A percentile compares a stretch with the other conserved stretches of the same genome.
These are phyloP conservation scores for Paradoxurus hermaphroditus DNA, from an alignment of 2,113 vertebrate species.

Conservation along the genomic window DNA sequence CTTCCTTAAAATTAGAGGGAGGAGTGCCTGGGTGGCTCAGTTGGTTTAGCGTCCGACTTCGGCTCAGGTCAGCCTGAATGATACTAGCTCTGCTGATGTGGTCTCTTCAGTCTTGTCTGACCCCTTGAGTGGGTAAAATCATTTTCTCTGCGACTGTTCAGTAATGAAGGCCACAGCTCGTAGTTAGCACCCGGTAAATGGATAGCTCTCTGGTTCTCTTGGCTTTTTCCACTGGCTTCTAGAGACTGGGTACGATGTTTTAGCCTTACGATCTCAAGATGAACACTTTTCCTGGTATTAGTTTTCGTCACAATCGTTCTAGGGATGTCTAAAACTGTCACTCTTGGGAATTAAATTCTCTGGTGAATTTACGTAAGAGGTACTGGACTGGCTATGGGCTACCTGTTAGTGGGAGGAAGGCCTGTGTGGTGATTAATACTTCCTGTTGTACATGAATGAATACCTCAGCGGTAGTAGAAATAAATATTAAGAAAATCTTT, in stretches of 20 bases:
- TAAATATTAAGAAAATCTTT: background rate
- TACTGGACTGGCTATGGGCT: background rate
- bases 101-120: background rate
- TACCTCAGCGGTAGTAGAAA: background rate
- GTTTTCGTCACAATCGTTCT: background rate
- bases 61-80: background rate
- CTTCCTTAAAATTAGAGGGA: background rate
- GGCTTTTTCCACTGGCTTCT: background rate
- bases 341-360: background rate
- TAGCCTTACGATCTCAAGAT: background rate
- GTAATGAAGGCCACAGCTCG: background rate
- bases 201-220: background rate
- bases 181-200: background rate
- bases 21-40: no score
- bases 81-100: background rate
- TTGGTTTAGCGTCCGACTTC: no score
- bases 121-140: background rate
- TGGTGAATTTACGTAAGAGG: background rate
- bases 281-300: background rate
- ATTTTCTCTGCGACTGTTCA: background rate
- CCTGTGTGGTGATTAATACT: background rate
- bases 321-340: background rate
- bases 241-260: background rate
- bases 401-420: background rate
- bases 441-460: background rate